Evolutionary conservation across 2,113 vertebrate species (phyloP).

Genomic region (Phaethon lepturus): DNA sequence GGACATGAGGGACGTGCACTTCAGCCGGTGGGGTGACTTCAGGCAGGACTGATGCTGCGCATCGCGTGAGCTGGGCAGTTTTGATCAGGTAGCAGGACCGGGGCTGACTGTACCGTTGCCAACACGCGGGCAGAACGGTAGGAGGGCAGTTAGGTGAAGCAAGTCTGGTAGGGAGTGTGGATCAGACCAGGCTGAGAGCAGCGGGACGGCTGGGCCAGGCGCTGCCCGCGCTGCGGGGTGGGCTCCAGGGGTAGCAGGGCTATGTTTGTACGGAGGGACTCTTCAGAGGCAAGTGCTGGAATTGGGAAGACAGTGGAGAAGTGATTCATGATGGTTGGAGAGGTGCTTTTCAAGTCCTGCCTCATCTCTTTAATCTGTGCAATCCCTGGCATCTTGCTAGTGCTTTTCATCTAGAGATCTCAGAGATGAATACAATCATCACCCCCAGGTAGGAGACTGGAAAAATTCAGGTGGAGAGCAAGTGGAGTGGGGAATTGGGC

Average conservation of each 20-base stretch:
- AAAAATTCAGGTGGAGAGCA: background rate
- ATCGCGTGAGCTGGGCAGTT: fast-evolving
- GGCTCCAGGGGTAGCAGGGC: background rate
- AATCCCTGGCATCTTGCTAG: background rate
- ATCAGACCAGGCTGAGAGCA: background rate
- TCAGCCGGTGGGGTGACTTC: fast-evolving
- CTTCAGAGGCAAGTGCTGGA: background rate
- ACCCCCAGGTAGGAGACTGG: background rate
- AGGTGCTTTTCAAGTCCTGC: background rate
- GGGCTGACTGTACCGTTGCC: background rate
- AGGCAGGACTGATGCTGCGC: background rate
- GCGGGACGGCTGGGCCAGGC: background rate
- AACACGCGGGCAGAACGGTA: background rate
- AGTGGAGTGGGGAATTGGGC: background rate
- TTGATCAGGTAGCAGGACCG: background rate
- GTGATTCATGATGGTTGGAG: background rate
- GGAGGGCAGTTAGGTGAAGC: background rate
- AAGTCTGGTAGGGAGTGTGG: background rate
- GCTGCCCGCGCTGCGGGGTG: background rate
- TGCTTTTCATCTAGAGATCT: background rate
- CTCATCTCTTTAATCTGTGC: background rate
- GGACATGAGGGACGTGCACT: fast-evolving
- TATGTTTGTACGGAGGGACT: background rate
- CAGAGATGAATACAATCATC: background rate
- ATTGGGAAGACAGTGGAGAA: background rate